Base-by-base conservation (phyloP, 2,797 vertebrate genomes). In the Microhierax caerulescens region DNA sequence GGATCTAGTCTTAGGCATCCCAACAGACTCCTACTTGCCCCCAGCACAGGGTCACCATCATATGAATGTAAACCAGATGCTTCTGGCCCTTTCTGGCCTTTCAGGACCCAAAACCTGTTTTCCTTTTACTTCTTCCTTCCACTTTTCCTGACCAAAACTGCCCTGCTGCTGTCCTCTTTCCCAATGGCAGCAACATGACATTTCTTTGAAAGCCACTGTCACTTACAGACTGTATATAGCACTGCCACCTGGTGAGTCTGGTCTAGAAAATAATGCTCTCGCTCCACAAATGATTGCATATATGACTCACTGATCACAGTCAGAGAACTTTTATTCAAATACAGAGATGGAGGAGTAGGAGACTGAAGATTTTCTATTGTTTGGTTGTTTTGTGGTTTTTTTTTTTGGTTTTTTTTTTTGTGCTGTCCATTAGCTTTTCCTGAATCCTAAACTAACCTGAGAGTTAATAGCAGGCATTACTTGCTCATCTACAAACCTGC, bases 101-200 rank as follows among this genome's bases (percentile, higher is more conserved):
- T 69, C 2, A 17, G 24, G 3, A 69, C 3, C 3, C 6, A 30
- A 13, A 17, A 0, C 0, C 3, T 23, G 20, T 70, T 41, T 63
- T 18, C 5, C 1, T 3, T 45, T 41, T 37, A 50, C 21, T 59
- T 25, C 4, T 54, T 74, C 10, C 27, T 80, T 77, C 23, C 5
- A 48, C 3, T 63, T 61, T 74, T 77, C 18, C 19, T 48, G 18
- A 78, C 3, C 2, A 60, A 77, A 54, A 51, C 15, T 34, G 7
- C 8, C 6, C 23, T 65, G 39, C 3, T 92, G 22, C 19, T 72
- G 36, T 59, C 23, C 6, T 6, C 14, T 59, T 64, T 88, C 21
- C 32, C 10, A 32, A 24, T 36, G 21, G 30, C 36, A 90, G 47
- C 28, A 92, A 13, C 8, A 19, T 11, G 34, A n/a, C 11, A 11